Percentiles rank a stretch among this genome's conserved stretches.
Conservation (phyloP, 2,797 vertebrate species). For the Nothura maculosa region DNA sequence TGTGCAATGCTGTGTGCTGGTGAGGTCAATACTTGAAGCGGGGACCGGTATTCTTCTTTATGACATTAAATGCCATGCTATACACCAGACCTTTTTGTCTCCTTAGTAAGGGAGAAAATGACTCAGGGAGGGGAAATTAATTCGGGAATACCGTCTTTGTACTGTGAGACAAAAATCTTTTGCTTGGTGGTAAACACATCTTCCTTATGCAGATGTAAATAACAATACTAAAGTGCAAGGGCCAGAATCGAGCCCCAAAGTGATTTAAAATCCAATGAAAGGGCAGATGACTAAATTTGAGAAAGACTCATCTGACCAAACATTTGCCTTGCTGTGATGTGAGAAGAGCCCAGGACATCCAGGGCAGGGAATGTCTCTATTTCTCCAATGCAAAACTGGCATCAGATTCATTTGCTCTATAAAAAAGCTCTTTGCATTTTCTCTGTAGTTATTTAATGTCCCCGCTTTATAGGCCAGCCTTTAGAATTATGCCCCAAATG, state of each 20-base stretch:
- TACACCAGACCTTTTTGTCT: not conserved
- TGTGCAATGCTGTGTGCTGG: not conserved
- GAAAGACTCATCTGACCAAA: not conserved
- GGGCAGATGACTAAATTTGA: not conserved
- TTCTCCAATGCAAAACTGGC: not conserved
- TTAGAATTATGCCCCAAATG: constrained; percentile 48
- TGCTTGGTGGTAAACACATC: not conserved
- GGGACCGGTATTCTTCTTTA: not conserved
- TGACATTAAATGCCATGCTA: not conserved
- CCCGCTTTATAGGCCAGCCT: constrained; percentile 6
- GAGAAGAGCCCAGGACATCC: not conserved
- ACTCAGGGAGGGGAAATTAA: not conserved
- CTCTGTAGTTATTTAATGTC: not conserved
- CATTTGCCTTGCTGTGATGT: not conserved
- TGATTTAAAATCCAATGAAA: constrained; percentile 11
- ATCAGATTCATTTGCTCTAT: not conserved
- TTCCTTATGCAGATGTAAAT: not conserved
- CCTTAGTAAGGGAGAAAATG: not conserved
- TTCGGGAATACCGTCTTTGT: not conserved
- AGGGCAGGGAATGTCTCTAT: not conserved
- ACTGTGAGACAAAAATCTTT: not conserved
- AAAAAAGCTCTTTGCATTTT: not conserved
- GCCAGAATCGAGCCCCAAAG: not conserved
- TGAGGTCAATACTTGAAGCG: not conserved
- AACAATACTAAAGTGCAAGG: not conserved